Evolutionary conservation across 1,140 invertebrate species (phyloP).

Genomic region (Pseudoatta argentina): DNA sequence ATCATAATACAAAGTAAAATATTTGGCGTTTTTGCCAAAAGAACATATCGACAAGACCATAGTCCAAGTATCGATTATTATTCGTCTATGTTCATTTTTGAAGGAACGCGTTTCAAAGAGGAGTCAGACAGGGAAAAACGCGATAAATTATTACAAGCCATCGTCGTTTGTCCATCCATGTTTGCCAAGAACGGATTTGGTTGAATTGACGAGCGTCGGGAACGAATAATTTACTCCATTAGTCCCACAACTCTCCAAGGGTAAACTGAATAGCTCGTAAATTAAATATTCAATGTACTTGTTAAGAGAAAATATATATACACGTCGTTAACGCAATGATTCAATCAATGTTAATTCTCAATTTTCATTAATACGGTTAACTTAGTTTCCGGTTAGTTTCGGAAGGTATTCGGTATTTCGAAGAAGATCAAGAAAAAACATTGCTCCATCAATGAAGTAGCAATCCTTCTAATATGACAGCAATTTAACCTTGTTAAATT

Average conservation of each 20-base stretch:
- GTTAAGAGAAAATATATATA: not conserved
- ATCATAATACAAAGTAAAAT: not conserved
- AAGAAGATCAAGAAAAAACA: not conserved
- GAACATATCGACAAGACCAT: not conserved
- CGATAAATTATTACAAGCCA: not conserved
- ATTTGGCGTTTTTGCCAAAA: not conserved
- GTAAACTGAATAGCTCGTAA: not conserved
- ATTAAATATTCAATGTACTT: slow-evolving; percentile 4
- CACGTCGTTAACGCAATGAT: not conserved
- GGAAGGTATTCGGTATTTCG: not conserved
- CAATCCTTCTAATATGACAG: not conserved
- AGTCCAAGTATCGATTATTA: not conserved
- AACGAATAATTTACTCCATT: slow-evolving; percentile 3
- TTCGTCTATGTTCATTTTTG: not conserved
- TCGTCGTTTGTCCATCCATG: not conserved
- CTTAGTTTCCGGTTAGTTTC: not conserved
- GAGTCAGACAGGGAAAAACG: not conserved
- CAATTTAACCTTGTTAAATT: not conserved
- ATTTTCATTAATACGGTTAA: not conserved
- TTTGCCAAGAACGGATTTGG: not conserved
- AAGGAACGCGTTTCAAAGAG: not conserved
- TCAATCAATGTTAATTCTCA: not conserved
- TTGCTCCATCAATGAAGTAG: not conserved
- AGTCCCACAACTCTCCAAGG: not conserved
- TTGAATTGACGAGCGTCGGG: not conserved